Evolutionary conservation across 2,888 invertebrate genomes (phyloP), one percentile per base, ranked within the genome.

Genomic region (Thera britannica): DNA sequence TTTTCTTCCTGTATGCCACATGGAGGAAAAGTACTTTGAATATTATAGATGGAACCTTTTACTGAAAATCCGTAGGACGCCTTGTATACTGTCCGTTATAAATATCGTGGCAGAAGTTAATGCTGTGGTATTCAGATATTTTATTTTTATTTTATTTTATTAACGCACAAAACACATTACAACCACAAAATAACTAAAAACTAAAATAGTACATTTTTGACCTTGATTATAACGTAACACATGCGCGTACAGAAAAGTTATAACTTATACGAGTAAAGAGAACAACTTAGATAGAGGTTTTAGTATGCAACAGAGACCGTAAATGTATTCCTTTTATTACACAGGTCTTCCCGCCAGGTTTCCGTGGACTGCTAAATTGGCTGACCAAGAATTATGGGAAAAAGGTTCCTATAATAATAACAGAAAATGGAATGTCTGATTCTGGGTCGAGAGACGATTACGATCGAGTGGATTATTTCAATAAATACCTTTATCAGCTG

Each of bases 301-400:
- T 58, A 56, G 61, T 64, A 70, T 71, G 69, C 70, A 68, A 65
- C 64, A 64, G 62, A 68, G 67, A 51, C 46, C 70, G 64, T 70
- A 46, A 69, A 70, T 70, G 72, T 64, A 67, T 69, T 68, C 64
- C 54, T 57, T 46, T 68, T 72, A 52, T 44, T 44, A 3, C 57
- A 0, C 81, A 96, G 95, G 92, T 95, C 48, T 93, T 94, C 68
- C 96, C 96, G 1, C 92, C 93, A 76, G 96, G 96, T 46, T 94
- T 96, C 81, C 91, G 95, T 68, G 94, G 94, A 78, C 82, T 95
- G 5, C 79, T 96, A 44, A 95, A 95, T 80, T 96, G 95, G 94
- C 92, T 96, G 55, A 94, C 94, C 73, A 89, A 90, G 44, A 93
- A 94, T 74, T 96, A 96, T 80, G 94, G 94, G 48, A 94, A 70